phyloP scores from a whole-genome alignment of 2,797 vertebrate species.

The Thalassophryne amazonica region DNA sequence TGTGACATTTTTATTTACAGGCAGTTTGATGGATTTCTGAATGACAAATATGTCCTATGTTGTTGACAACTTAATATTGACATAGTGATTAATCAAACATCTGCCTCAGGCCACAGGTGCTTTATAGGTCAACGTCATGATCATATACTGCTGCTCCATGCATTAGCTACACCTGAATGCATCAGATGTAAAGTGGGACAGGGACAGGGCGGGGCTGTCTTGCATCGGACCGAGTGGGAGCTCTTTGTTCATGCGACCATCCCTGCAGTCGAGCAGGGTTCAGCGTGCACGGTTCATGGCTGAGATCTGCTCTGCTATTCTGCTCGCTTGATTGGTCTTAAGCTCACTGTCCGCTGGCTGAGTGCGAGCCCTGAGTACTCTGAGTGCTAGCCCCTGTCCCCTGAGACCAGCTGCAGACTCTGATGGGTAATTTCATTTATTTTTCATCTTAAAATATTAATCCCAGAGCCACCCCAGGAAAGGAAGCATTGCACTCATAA shows the following conservation, averaged over 20 bases:
- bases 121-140: constrained; percentile 41
- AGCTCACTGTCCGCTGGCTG: constrained; percentile 73
- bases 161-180: constrained; percentile 54
- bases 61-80: constrained; percentile 68
- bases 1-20: constrained; percentile 12
- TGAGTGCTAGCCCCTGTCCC: constrained; percentile 72
- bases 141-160: constrained; percentile 26
- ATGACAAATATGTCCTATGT: constrained; percentile 50
- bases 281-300: constrained; percentile 46
- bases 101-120: constrained; percentile 60
- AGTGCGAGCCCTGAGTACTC: constrained; percentile 73
- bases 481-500: constrained; percentile 75
- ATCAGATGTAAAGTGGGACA: constrained; percentile 53
- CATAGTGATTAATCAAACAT: constrained; percentile 14
- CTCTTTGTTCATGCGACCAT: constrained; percentile 68
- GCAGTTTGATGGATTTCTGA: constrained; percentile 29
- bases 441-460: constrained; percentile 81
- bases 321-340: constrained; percentile 74
- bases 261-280: constrained; percentile 53
- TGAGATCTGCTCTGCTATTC: constrained; percentile 57
- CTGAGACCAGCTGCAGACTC: constrained; percentile 66
- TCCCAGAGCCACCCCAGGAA: constrained; percentile 69
- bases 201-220: constrained; percentile 44
- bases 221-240: constrained; percentile 29
- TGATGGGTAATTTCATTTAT: constrained; percentile 81